Evolutionary conservation across 2,888 invertebrate species (phyloP).

Genomic region (Sacculina carcini): DNA sequence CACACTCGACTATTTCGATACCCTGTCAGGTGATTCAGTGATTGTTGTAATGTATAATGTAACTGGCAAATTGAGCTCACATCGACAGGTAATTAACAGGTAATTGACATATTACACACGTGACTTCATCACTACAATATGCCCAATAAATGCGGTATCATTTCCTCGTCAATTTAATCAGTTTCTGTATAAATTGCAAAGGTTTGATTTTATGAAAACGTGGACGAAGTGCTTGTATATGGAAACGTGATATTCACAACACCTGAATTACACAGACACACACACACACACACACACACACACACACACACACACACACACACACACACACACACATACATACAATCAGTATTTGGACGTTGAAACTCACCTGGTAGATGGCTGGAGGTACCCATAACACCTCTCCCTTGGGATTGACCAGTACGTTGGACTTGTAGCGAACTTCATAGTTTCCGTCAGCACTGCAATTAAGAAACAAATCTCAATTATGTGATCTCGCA

Average conservation of each 20-base stretch:
- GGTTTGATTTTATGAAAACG: background rate
- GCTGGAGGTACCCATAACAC: slow-evolving; percentile 98
- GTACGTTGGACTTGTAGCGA: slow-evolving; percentile 91
- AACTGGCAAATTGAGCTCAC: too few species aligned
- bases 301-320: background rate
- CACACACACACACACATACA: background rate
- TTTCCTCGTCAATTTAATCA: too few species aligned
- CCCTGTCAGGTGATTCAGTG: too few species aligned
- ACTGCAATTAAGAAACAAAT: slow-evolving; percentile 28
- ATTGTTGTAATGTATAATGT: too few species aligned
- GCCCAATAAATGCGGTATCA: too few species aligned
- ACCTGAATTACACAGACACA: background rate
- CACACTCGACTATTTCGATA: too few species aligned
- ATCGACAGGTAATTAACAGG: too few species aligned
- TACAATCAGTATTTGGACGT: background rate
- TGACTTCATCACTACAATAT: too few species aligned
- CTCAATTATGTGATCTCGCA: too few species aligned
- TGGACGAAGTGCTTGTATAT: background rate
- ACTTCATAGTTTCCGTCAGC: slow-evolving; percentile 99
- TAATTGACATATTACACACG: too few species aligned
- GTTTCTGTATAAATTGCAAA: too few species aligned
- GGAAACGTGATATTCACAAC: background rate
- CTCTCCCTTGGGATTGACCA: slow-evolving; percentile 88
- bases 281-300: background rate
- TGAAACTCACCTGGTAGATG: slow-evolving; percentile 51